These are phyloP conservation scores for Chymomyza fuscimana DNA, from an alignment of 2,888 invertebrate species.

Conservation along the genomic window DNA sequence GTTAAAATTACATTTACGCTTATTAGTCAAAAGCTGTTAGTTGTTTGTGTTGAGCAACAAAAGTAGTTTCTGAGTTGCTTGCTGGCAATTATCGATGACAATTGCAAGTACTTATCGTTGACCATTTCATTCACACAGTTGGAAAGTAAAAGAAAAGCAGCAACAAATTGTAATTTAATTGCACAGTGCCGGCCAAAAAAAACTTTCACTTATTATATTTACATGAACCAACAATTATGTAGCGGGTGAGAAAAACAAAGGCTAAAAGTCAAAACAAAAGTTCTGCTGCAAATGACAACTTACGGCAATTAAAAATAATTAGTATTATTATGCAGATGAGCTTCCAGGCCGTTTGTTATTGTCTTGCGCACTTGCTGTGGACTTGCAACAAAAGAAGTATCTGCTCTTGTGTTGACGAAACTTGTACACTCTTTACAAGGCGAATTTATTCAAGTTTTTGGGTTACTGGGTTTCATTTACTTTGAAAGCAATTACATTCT, in stretches of 20 bases:
- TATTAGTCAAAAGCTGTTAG: conserved; percentile 11
- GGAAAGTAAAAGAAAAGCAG: conserved; percentile 19
- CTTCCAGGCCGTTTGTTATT: conserved; percentile 30
- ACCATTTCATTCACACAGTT: background rate
- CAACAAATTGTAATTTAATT: conserved; percentile 30
- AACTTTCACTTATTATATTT: conserved; percentile 58
- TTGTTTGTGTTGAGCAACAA: conserved; percentile 7
- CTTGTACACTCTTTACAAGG: background rate
- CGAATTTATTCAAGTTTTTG: too few species aligned
- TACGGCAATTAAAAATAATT: conserved; percentile 69
- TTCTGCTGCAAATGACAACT: conserved; percentile 54
- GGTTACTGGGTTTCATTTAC: too few species aligned
- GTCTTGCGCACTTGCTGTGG: background rate
- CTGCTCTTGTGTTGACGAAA: background rate
- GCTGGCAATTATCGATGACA: conserved; percentile 41
- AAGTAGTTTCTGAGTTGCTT: conserved; percentile 27
- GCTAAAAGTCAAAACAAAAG: background rate
- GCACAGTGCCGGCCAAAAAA: conserved; percentile 24
- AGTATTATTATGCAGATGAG: conserved; percentile 71
- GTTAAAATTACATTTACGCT: background rate
- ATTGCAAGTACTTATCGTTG: conserved; percentile 8
- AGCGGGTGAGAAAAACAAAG: background rate
- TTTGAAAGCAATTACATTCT: too few species aligned
- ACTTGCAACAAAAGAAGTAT: background rate
- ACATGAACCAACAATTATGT: conserved; percentile 18